A percentile compares a stretch with the other conserved stretches of the same genome.
phyloP scores from a whole-genome alignment of 2,888 invertebrate genomes.

The Xestia c-nigrum region DNA sequence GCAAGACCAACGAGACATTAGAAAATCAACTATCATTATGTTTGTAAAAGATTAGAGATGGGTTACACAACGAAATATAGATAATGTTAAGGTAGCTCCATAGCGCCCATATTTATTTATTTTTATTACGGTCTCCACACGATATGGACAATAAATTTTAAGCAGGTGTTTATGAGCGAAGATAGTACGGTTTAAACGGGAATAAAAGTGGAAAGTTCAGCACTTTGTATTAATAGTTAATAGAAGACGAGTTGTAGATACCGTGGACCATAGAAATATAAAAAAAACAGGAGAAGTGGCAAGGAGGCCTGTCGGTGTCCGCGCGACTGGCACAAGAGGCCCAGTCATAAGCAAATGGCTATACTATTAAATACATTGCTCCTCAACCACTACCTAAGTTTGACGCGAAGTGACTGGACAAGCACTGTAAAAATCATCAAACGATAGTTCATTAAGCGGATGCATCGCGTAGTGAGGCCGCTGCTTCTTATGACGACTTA shows the following conservation, averaged over 20 bases:
- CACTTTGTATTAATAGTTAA: slow-evolving; percentile 61
- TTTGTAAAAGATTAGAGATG: slow-evolving; percentile 49
- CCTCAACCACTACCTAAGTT: too few relatives aligned
- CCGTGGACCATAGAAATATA: not conserved
- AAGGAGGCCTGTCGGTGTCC: too few relatives aligned
- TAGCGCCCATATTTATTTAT: slow-evolving; percentile 68
- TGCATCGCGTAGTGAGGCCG: too few relatives aligned
- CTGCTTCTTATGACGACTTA: too few relatives aligned
- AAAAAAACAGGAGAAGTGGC: too few relatives aligned
- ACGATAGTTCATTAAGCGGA: too few relatives aligned
- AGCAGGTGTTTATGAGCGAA: slow-evolving; percentile 74
- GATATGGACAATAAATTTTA: slow-evolving; percentile 77
- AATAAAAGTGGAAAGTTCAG: slow-evolving; percentile 69
- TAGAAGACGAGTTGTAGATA: slow-evolving; percentile 42
- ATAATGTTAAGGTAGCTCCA: slow-evolving; percentile 45
- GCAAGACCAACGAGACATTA: not conserved
- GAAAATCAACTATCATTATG: not conserved
- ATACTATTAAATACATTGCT: too few relatives aligned
- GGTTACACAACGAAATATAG: slow-evolving; percentile 31
- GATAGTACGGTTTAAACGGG: slow-evolving; percentile 64
- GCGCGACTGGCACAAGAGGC: too few relatives aligned
- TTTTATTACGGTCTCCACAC: slow-evolving; percentile 70
- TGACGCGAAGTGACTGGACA: too few relatives aligned
- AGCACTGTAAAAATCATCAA: too few relatives aligned
- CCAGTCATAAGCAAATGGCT: too few relatives aligned